Conservation (phyloP, 2,797 vertebrate genomes). For the Galagoides demidoff region DNA sequence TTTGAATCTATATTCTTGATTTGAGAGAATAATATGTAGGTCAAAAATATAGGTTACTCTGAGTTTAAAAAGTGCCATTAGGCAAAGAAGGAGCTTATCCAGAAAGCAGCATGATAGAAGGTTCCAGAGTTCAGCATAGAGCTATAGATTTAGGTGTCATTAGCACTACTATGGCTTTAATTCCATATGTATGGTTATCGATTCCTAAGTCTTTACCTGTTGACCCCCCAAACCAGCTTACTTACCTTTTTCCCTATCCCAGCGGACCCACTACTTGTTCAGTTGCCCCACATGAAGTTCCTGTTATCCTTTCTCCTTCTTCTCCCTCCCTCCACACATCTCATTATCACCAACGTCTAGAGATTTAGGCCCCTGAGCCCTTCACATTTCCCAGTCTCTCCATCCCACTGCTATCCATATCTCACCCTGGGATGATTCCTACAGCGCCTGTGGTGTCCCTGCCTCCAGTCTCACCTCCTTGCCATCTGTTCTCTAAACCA, state of each 20-base stretch:
- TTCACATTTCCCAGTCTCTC: background rate
- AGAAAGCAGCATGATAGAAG: background rate
- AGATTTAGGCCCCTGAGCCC: background rate
- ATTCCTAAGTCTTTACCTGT: background rate
- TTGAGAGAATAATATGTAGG: background rate
- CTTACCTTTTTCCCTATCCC: background rate
- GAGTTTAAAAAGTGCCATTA: background rate
- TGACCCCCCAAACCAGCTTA: background rate
- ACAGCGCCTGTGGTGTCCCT: background rate
- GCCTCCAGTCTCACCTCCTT: background rate
- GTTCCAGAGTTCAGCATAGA: background rate
- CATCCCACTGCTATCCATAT: background rate
- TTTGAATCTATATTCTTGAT: background rate
- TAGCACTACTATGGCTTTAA: background rate
- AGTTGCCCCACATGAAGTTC: background rate
- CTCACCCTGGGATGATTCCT: background rate
- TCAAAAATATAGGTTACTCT: background rate
- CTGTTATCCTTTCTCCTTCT: background rate
- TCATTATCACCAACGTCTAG: background rate
- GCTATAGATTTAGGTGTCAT: background rate
- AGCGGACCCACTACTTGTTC: background rate
- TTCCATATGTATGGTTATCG: background rate
- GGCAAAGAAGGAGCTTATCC: background rate
- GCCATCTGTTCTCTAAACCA: background rate
- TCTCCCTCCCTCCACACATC: background rate